Conservation (phyloP, 2,113 vertebrate genomes). For the Podilymbus podiceps region DNA sequence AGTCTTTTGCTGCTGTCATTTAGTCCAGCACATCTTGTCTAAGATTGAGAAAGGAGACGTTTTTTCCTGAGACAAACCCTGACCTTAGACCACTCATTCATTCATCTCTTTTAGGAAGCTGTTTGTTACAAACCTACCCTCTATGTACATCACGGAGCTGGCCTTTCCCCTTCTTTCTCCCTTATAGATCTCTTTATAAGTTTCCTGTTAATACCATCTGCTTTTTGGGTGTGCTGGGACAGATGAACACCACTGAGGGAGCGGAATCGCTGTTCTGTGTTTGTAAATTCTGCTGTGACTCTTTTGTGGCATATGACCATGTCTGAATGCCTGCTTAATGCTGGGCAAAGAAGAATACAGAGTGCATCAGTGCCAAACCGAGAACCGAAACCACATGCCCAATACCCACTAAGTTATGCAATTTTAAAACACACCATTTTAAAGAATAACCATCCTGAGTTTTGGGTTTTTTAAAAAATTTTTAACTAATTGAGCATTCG, state of each 20-base stretch:
- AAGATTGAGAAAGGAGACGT: not conserved
- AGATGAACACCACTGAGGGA: not conserved
- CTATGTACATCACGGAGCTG: fast-evolving
- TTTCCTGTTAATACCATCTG: not conserved
- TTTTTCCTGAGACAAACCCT: not conserved
- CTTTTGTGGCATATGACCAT: not conserved
- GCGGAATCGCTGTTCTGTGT: not conserved
- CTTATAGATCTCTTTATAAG: not conserved
- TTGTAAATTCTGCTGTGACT: not conserved
- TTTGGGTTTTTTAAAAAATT: too few species aligned
- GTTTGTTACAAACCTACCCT: not conserved
- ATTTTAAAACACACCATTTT: not conserved
- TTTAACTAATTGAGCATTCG: not conserved
- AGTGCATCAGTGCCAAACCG: not conserved
- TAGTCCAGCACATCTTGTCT: not conserved
- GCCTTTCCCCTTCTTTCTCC: not conserved
- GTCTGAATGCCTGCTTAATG: not conserved
- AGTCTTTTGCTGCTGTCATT: not conserved
- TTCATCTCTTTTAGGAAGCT: not conserved
- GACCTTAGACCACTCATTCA: not conserved
- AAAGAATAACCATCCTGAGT: not conserved
- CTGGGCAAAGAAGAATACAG: not conserved
- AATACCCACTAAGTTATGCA: not conserved
- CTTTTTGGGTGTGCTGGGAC: not conserved
- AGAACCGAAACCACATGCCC: not conserved